A percentile compares a stretch with the other conserved stretches of the same genome.
These are phyloP conservation scores for Temnothorax unifasciatus DNA, from an alignment of 2,888 invertebrate species.

Conservation along the genomic window DNA sequence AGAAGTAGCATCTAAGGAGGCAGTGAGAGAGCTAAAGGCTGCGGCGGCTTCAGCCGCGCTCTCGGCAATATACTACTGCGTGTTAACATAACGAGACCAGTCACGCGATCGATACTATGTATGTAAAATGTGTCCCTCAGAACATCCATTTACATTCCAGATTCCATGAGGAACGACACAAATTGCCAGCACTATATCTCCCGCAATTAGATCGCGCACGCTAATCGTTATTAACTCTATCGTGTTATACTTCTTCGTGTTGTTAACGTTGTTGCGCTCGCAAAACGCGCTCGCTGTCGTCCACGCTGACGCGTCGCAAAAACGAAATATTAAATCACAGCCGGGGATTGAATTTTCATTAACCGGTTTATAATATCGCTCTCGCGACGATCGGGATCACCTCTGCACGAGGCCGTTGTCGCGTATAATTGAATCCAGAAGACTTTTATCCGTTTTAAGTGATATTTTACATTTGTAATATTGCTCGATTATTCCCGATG, in stretches of 20 bases:
- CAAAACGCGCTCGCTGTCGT: constrained; percentile 23
- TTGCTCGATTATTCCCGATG: background rate
- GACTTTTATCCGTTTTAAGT: background rate
- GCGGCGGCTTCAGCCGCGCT: background rate
- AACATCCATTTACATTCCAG: constrained; percentile 29
- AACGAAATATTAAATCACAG: constrained; percentile 17
- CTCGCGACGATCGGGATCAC: background rate
- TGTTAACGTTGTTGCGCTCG: constrained; percentile 22
- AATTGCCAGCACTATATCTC: constrained; percentile 25
- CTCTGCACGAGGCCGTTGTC: background rate
- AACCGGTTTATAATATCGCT: constrained; percentile 34
- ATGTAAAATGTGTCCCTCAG: constrained; percentile 5
- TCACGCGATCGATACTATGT: constrained; percentile 51
- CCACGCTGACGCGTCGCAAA: constrained; percentile 15
- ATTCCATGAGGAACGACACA: constrained; percentile 20
- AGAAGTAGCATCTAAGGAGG: background rate
- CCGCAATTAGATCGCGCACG: constrained; percentile 26
- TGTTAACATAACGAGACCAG: constrained; percentile 44
- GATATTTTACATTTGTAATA: background rate
- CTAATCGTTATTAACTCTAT: constrained; percentile 40
- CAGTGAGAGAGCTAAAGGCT: background rate
- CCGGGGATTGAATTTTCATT: constrained; percentile 41
- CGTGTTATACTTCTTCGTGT: constrained; percentile 12
- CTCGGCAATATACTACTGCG: background rate
- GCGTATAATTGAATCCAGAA: constrained; percentile 6